Conservation (phyloP, 2,888 invertebrate species). For the Agrotis segetum region DNA sequence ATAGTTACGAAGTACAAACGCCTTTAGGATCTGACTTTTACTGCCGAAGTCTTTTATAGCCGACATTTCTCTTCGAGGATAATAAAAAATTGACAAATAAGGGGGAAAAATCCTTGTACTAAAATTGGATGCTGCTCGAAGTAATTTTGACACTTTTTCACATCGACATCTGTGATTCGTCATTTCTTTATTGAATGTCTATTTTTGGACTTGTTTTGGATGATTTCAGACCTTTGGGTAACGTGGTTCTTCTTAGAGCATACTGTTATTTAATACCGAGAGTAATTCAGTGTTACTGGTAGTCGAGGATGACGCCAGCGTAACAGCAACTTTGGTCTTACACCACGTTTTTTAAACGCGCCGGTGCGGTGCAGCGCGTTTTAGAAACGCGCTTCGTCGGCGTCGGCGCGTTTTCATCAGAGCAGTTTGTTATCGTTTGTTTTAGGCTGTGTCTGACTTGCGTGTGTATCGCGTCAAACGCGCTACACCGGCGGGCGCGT, state of each 20-base stretch:
- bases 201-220: not conserved
- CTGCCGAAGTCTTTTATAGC: slow-evolving; percentile 50
- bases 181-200: slow-evolving; percentile 1
- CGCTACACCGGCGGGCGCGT: too few relatives aligned
- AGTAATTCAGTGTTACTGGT: too few relatives aligned
- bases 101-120: slow-evolving; percentile 18
- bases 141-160: slow-evolving; percentile 37
- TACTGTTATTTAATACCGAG: too few relatives aligned
- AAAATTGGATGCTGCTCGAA: slow-evolving; percentile 28
- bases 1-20: slow-evolving; percentile 24
- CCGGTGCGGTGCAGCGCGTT: too few relatives aligned
- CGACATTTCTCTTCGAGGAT: slow-evolving; percentile 37
- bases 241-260: not conserved
- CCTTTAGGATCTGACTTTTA: slow-evolving; percentile 42
- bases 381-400: too few relatives aligned
- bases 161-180: slow-evolving; percentile 36
- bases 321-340: too few relatives aligned
- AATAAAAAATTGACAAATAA: slow-evolving; percentile 47
- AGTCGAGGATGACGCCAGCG: too few relatives aligned
- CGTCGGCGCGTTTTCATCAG: too few relatives aligned
- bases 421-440: too few relatives aligned
- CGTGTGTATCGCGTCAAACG: too few relatives aligned
- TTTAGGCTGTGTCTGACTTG: too few relatives aligned
- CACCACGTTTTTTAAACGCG: too few relatives aligned
- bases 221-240: not conserved